Evolutionary conservation across 2,113 vertebrate genomes (phyloP).

Genomic region (Siniperca chuatsi): DNA sequence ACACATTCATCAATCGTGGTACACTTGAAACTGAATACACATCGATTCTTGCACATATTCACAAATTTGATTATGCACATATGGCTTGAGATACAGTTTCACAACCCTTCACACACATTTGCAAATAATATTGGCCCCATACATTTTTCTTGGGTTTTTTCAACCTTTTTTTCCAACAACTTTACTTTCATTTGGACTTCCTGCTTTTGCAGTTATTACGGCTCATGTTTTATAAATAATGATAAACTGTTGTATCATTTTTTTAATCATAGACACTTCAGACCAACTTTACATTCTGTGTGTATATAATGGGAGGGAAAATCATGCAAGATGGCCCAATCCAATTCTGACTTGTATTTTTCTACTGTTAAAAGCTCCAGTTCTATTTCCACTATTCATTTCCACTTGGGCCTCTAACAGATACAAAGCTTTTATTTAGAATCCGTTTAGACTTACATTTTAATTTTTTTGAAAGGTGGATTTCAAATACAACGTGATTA

Average conservation of each 20-base stretch:
- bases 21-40: not conserved
- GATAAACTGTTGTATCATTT: no score
- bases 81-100: not conserved
- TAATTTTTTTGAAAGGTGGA: not conserved
- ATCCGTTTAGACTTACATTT: no score
- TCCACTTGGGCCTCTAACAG: not conserved
- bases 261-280: no score
- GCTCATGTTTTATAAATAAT: not conserved
- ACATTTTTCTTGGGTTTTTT: no score
- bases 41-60: no score
- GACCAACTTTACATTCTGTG: no score
- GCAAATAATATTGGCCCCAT: no score
- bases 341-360: no score
- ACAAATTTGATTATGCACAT: no score
- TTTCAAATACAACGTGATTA: not conserved
- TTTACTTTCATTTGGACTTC: not conserved
- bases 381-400: not conserved
- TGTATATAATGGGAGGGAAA: no score
- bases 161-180: not conserved
- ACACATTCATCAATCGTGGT: not conserved
- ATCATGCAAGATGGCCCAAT: no score
- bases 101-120: not conserved
- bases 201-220: not conserved
- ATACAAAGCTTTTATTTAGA: not conserved
- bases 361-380: no score